Evolutionary conservation across 2,888 invertebrate species (phyloP).

Genomic region (Hemicrepidius hirtus): DNA sequence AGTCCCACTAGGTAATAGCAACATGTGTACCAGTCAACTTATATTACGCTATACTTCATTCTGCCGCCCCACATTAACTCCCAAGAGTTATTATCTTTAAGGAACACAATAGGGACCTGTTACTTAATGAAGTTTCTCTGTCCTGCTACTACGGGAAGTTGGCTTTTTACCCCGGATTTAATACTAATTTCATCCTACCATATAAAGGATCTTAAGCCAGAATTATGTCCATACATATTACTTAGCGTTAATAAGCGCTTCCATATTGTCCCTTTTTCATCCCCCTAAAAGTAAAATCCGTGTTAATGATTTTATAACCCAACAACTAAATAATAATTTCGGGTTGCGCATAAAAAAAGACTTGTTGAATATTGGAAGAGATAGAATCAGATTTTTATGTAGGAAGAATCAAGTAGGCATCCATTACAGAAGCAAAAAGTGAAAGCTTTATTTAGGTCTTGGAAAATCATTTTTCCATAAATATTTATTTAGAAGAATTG

Average conservation of each 20-base stretch:
- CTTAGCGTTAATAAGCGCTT: conserved; percentile 22
- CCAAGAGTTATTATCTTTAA: conserved; percentile 59
- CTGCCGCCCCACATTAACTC: conserved; percentile 60
- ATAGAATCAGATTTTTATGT: no score
- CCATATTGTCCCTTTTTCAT: background rate
- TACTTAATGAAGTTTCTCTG: conserved; percentile 50
- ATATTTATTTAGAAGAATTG: conserved; percentile 45
- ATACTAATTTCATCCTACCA: conserved; percentile 15
- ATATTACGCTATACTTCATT: conserved; percentile 61
- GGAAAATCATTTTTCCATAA: conserved; percentile 39
- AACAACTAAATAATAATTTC: background rate
- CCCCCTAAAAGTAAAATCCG: no score
- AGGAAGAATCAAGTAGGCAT: background rate
- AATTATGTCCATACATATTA: conserved; percentile 28
- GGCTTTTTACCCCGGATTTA: conserved; percentile 9
- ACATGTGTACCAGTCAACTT: conserved; percentile 67
- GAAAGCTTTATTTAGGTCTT: conserved; percentile 1
- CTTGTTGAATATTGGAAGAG: no score
- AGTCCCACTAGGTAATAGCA: conserved; percentile 61
- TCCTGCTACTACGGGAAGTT: conserved; percentile 34
- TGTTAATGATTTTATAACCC: background rate
- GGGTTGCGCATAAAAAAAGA: no score
- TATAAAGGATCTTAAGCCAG: conserved; percentile 22
- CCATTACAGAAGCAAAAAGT: conserved; percentile 1
- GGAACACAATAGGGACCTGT: conserved; percentile 52